Conservation (phyloP, 2,888 invertebrate genomes). For the Sphinx pinastri region DNA sequence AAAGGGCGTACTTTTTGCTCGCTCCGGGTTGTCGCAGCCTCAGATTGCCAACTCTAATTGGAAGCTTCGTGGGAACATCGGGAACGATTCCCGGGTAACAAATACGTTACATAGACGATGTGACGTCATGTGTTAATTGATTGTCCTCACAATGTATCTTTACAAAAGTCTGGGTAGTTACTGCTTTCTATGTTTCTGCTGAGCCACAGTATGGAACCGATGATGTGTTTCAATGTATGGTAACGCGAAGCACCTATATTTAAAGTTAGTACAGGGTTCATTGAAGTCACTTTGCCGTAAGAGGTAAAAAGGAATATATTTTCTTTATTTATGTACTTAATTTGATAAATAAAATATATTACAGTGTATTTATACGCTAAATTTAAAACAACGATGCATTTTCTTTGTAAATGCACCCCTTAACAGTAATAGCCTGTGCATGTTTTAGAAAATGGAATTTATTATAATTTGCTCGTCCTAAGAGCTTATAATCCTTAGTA, state of each 20-base stretch:
- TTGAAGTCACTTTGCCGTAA: no score
- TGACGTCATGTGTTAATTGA: background rate
- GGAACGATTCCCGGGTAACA: constrained; percentile 43
- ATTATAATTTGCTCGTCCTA: background rate
- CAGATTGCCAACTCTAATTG: constrained; percentile 65
- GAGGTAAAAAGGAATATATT: no score
- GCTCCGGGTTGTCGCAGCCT: constrained; percentile 39
- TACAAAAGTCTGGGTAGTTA: background rate
- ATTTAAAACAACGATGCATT: no score
- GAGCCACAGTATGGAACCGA: no score
- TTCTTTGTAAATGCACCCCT: background rate
- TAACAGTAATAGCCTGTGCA: background rate
- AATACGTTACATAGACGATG: background rate
- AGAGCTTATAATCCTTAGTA: background rate
- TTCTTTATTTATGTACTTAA: no score
- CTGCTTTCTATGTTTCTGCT: background rate
- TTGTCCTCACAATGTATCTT: no score
- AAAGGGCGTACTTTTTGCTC: constrained; percentile 63
- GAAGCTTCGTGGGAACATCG: constrained; percentile 63
- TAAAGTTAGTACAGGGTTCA: no score
- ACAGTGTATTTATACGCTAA: no score
- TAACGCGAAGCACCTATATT: no score
- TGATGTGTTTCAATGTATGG: no score
- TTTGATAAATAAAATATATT: no score
- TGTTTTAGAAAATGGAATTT: background rate